Evolutionary conservation across 2,797 vertebrate species (phyloP).

Genomic region (Orientallactaga sibirica): DNA sequence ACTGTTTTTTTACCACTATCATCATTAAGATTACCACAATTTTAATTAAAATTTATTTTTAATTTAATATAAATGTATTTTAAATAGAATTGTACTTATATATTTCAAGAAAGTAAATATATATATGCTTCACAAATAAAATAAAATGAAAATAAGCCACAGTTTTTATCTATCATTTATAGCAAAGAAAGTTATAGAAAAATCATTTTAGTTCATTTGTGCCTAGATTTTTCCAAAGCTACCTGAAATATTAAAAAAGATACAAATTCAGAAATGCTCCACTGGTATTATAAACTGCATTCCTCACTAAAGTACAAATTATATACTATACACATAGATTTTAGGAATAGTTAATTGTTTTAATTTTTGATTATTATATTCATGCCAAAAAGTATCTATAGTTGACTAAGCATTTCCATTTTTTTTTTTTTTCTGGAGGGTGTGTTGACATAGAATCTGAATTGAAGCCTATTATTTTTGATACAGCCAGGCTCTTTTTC

Average conservation of each 20-base stretch:
- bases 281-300: background rate
- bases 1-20: background rate
- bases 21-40: background rate
- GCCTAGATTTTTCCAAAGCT: slow-evolving; percentile 9
- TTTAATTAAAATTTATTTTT: background rate
- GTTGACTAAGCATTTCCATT: slow-evolving; percentile 13
- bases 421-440: slow-evolving; percentile 56
- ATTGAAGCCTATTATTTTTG: slow-evolving; percentile 56
- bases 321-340: slow-evolving; percentile 17
- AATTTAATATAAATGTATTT: background rate
- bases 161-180: slow-evolving; percentile 31
- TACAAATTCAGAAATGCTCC: background rate
- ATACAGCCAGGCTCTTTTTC: background rate
- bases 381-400: background rate
- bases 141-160: background rate
- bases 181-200: background rate
- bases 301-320: slow-evolving; percentile 22
- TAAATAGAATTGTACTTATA: slow-evolving; percentile 13
- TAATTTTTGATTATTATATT: slow-evolving; percentile 20
- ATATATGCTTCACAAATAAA: background rate
- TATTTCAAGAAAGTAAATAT: slow-evolving; percentile 39
- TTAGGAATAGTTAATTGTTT: slow-evolving; percentile 31
- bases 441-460: slow-evolving; percentile 27
- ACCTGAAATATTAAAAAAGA: background rate
- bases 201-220: background rate